Percentiles rank a stretch among this genome's conserved stretches.
phyloP scores from a whole-genome alignment of 2,113 vertebrate species.

The Lasiurus cinereus region DNA sequence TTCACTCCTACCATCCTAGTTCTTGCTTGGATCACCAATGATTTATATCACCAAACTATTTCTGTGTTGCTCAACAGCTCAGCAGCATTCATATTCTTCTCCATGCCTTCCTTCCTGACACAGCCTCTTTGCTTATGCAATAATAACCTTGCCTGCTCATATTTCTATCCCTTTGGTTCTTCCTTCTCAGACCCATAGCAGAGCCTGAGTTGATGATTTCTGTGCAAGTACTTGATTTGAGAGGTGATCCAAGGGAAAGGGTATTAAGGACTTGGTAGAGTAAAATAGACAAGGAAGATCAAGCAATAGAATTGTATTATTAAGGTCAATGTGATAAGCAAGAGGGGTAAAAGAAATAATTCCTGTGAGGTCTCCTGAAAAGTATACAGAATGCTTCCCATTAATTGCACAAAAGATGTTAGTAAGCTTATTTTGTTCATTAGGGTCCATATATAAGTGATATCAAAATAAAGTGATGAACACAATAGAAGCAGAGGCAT shows the following conservation, averaged over 20 bases:
- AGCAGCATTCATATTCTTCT: background rate
- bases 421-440: background rate
- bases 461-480: background rate
- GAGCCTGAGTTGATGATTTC: background rate
- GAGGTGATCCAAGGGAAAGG: background rate
- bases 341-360: background rate
- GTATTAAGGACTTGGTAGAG: background rate
- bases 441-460: background rate
- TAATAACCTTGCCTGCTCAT: background rate
- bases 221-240: background rate
- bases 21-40: background rate
- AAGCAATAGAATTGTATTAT: background rate
- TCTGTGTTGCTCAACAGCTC: background rate
- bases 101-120: background rate
- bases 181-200: background rate
- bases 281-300: background rate
- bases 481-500: background rate
- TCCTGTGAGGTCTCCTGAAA: background rate
- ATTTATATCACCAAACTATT: background rate
- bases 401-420: background rate
- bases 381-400: background rate
- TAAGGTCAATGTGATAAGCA: background rate
- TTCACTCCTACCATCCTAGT: background rate
- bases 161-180: constrained; percentile 47
- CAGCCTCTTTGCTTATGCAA: background rate